Evolutionary conservation across 1,140 invertebrate species (phyloP).

Genomic region (Heliconius hermathena): DNA sequence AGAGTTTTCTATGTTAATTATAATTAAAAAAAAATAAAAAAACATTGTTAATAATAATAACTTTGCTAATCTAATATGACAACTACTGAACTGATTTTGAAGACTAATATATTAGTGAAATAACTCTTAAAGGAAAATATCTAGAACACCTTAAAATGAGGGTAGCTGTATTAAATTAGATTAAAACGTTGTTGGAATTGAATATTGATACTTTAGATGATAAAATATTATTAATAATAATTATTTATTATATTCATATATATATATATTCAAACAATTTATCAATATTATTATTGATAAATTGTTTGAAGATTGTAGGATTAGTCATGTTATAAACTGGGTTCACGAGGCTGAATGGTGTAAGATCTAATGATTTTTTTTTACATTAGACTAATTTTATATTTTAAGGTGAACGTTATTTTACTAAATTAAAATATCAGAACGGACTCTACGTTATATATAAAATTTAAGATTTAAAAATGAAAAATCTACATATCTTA

Average conservation of each 20-base stretch:
- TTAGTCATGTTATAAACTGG: neutral
- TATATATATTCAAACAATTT: too few relatives aligned
- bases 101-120: slow-evolving; percentile 34
- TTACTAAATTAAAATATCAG: too few relatives aligned
- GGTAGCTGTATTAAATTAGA: slow-evolving; percentile 39
- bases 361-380: neutral
- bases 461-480: neutral
- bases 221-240: neutral
- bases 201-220: slow-evolving; percentile 27
- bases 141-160: neutral
- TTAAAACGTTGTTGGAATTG: slow-evolving; percentile 64
- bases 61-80: slow-evolving; percentile 7
- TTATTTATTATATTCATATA: too few relatives aligned
- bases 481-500: neutral
- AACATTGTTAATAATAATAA: neutral
- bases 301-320: neutral
- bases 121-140: slow-evolving; percentile 18
- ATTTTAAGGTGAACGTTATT: too few relatives aligned
- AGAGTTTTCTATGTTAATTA: too few relatives aligned
- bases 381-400: neutral
- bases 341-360: neutral
- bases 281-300: neutral
- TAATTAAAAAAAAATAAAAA: neutral
- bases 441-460: too few relatives aligned
- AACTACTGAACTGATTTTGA: slow-evolving; percentile 35